Base-by-base conservation (phyloP, 1,140 invertebrate genomes). In the Stegodyphus mimosarum region DNA sequence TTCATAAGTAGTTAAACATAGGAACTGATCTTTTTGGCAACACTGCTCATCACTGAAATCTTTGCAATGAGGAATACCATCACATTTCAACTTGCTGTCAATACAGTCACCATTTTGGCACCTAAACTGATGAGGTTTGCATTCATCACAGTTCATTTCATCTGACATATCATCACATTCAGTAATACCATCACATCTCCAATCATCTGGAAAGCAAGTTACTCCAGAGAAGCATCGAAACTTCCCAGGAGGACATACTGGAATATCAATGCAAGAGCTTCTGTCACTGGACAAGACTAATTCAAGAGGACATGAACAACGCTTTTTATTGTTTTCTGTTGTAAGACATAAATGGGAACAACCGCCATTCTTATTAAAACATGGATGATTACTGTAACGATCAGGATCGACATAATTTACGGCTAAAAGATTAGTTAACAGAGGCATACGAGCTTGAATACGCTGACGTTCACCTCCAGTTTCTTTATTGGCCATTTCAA, bases 401-500 rank as follows among this genome's bases (percentile, higher is more conserved):
- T 87, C 66, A 9, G 48, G 53, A 60, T 86, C 67, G 50, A 75
- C 63, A 55, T 69, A 81, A 71, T 89, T 84, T 6, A 91, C 91
- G 5, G 90, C 89, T 73, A 91, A 88, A 13, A 92, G 78, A 87
- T 92, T 91, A 75, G 89, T 91, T 2, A 92, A 87, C 13, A 89
- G 87, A 64, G 87, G 89, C 60, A 90, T 89, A 81, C 90, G 86
- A 88, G 66, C 88, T 87, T 10, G 93, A 6, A 99, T 90, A 0
- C 93, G 92, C 6, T 95, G 94, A 48, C 95, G 94, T n/a, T 98
- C 95, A 10, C 96, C 96, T 88, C 96, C 91, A 7, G 97, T 97
- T 90, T 98, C 98, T 91, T 99, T 99, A 89, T 98, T 96, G 89
- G 97, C 96, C 70, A 93, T 93, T 5, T 96, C 91, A 0, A 99